phyloP scores from a whole-genome alignment of 2,888 invertebrate genomes.

The Catocala nupta region DNA sequence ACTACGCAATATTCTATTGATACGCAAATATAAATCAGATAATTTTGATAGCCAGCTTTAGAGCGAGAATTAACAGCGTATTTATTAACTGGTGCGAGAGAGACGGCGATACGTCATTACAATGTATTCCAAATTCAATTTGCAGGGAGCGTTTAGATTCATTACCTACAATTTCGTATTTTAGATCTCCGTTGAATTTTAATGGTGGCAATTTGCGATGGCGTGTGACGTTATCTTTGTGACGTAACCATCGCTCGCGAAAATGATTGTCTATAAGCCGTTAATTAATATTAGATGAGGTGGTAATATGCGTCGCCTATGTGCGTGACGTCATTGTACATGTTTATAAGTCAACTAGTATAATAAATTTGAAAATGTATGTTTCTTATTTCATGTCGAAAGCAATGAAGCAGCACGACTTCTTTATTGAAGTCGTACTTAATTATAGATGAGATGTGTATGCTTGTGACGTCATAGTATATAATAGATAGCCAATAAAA shows the following conservation, averaged over 20 bases:
- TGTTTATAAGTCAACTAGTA: too few species aligned
- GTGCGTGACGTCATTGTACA: slow-evolving; percentile 12
- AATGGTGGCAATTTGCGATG: slow-evolving; percentile 74
- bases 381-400: too few species aligned
- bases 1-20: slow-evolving; percentile 22
- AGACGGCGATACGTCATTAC: slow-evolving; percentile 51
- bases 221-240: slow-evolving; percentile 64
- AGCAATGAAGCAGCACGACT: too few species aligned
- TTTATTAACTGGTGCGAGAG: slow-evolving; percentile 49
- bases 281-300: slow-evolving; percentile 53
- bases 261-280: slow-evolving; percentile 49
- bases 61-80: slow-evolving; percentile 42
- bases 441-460: too few species aligned
- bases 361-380: too few species aligned
- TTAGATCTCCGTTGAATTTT: slow-evolving; percentile 67
- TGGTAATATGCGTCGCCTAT: slow-evolving; percentile 18
- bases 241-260: slow-evolving; percentile 58
- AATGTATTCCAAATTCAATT: slow-evolving; percentile 62
- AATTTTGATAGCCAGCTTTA: slow-evolving; percentile 26
- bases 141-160: slow-evolving; percentile 58
- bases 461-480: too few species aligned
- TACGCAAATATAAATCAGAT: slow-evolving; percentile 37
- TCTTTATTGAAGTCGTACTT: too few species aligned
- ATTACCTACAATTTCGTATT: slow-evolving; percentile 69
- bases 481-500: too few species aligned